phyloP scores from a whole-genome alignment of 2,113 vertebrate genomes.

The Perognathus longimembris region DNA sequence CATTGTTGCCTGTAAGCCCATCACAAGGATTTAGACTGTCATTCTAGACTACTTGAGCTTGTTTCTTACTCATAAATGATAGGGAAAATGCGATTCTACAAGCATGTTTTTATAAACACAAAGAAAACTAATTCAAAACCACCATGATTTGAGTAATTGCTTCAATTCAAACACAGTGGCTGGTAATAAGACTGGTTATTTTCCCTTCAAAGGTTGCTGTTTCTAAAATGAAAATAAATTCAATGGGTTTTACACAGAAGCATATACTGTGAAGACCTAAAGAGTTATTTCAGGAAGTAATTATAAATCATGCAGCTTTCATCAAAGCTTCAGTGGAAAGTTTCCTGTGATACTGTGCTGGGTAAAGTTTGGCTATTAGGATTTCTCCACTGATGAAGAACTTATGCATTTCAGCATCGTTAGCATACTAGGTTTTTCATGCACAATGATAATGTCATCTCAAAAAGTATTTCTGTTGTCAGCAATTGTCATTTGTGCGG shows the following conservation, averaged over 20 bases:
- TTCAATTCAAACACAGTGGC: conserved; percentile 43
- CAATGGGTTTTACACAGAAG: conserved; percentile 14
- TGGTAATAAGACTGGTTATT: conserved; percentile 46
- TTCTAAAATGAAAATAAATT: conserved; percentile 66
- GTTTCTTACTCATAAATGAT: conserved; percentile 41
- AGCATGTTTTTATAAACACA: conserved; percentile 59
- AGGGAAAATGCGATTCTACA: conserved; percentile 23
- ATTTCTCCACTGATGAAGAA: not conserved
- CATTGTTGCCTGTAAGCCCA: not conserved
- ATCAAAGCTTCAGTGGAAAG: not conserved
- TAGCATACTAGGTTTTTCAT: not conserved
- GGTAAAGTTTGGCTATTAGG: not conserved
- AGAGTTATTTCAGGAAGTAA: conserved; percentile 32
- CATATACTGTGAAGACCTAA: conserved; percentile 1
- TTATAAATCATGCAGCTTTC: conserved; percentile 36
- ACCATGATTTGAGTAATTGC: conserved; percentile 63
- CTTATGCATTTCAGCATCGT: not conserved
- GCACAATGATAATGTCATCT: conserved; percentile 41
- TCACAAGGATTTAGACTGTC: not conserved
- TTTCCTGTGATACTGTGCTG: not conserved
- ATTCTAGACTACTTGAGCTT: conserved; percentile 22
- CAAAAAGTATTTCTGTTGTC: conserved; percentile 25
- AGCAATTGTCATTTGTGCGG: conserved; percentile 27
- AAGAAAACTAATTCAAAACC: conserved; percentile 55
- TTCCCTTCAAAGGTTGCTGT: conserved; percentile 56